Conservation (phyloP, 2,888 invertebrate species). For the Microchrysa polita region DNA sequence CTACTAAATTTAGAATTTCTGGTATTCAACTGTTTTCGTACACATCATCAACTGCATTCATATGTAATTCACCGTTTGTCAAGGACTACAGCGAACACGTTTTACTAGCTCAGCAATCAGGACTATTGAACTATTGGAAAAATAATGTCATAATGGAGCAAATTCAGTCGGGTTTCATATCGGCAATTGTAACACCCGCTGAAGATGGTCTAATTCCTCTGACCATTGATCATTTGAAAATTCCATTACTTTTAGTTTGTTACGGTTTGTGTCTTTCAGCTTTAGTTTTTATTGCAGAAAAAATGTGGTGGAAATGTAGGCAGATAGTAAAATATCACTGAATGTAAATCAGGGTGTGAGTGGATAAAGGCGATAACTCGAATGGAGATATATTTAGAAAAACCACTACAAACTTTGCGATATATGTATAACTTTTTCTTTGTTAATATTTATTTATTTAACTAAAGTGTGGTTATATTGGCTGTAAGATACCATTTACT, state of each 20-base stretch:
- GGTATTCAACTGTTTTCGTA: neutral
- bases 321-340: too few relatives aligned
- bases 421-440: too few relatives aligned
- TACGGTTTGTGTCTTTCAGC: neutral
- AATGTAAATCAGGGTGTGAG: too few relatives aligned
- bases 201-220: neutral
- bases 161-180: neutral
- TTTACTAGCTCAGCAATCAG: neutral
- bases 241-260: neutral
- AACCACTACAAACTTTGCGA: too few relatives aligned
- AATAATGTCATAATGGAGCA: neutral
- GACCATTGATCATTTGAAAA: neutral
- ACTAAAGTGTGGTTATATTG: too few relatives aligned
- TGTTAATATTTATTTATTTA: too few relatives aligned
- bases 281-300: neutral
- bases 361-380: too few relatives aligned
- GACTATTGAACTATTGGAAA: neutral
- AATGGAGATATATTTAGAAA: too few relatives aligned
- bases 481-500: too few relatives aligned
- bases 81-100: neutral
- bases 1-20: neutral
- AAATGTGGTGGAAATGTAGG: too few relatives aligned
- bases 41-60: neutral
- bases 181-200: neutral
- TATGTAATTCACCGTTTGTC: neutral